phyloP scores from a whole-genome alignment of 2,888 invertebrate genomes.

The Harmothoe impar region DNA sequence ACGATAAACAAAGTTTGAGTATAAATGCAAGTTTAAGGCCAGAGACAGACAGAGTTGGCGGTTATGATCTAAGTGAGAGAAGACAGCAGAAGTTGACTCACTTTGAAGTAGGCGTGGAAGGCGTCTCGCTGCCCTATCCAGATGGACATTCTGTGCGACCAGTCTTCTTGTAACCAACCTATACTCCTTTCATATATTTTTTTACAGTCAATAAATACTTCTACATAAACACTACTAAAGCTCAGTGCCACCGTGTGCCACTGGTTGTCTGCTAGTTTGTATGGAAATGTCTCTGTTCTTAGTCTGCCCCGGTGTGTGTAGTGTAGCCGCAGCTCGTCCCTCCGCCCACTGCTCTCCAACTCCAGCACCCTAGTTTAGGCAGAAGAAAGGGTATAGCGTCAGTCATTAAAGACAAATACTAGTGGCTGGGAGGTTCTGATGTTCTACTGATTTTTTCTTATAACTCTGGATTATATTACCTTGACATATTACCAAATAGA shows the following conservation, averaged over 20 bases:
- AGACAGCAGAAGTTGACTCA: neutral
- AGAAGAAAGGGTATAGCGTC: conserved; percentile 73
- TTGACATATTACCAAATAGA: no score
- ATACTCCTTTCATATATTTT: conserved; percentile 92
- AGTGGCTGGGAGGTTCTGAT: no score
- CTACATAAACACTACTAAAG: conserved; percentile 90
- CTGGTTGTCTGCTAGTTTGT: conserved; percentile 92
- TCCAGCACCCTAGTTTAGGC: conserved; percentile 91
- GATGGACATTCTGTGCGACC: conserved; percentile 83
- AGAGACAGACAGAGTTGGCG: no score
- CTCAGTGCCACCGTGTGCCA: conserved; percentile 94
- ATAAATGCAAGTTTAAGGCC: no score
- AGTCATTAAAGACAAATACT: no score
- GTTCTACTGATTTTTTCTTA: no score
- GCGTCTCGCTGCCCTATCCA: conserved; percentile 94
- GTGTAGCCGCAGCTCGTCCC: conserved; percentile 87
- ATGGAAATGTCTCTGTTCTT: conserved; percentile 92
- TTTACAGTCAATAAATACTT: conserved; percentile 93
- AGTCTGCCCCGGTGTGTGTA: conserved; percentile 76
- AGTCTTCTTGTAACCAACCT: conserved; percentile 85
- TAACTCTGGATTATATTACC: no score
- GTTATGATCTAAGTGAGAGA: no score
- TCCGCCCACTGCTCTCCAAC: conserved; percentile 94
- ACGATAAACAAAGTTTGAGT: no score
- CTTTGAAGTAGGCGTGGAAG: conserved; percentile 94